A percentile compares a stretch with the other conserved stretches of the same genome.
Evolutionary conservation across 1,140 invertebrate genomes (phyloP).

Genomic region (Halesus radiatus): DNA sequence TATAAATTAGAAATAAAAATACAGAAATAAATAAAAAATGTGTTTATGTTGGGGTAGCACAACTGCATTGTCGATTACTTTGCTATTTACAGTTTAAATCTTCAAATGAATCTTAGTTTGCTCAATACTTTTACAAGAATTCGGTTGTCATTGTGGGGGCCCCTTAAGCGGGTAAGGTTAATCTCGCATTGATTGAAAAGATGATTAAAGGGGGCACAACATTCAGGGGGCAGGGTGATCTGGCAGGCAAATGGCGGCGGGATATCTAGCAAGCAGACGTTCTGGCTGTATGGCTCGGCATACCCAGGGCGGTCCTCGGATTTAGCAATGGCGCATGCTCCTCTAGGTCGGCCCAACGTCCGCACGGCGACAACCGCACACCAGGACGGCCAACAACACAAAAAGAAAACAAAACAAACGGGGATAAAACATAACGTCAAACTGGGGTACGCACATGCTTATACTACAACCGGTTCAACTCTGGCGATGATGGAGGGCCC

Average conservation of each 20-base stretch:
- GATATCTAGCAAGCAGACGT: conserved; percentile 57
- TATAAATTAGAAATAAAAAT: too few species aligned
- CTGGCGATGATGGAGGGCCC: not conserved
- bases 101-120: too few species aligned
- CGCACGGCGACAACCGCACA: conserved; percentile 49
- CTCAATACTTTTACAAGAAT: too few species aligned
- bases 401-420: conserved; percentile 43
- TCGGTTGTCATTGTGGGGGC: too few species aligned
- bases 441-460: not conserved
- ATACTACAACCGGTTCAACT: not conserved
- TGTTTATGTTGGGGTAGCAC: too few species aligned
- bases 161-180: not conserved
- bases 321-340: conserved; percentile 74
- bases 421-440: conserved; percentile 23
- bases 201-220: not conserved
- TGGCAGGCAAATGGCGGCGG: conserved; percentile 5
- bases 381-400: conserved; percentile 58
- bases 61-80: too few species aligned
- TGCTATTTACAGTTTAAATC: too few species aligned
- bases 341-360: conserved; percentile 62
- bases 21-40: too few species aligned
- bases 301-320: conserved; percentile 62
- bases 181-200: not conserved
- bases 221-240: not conserved
- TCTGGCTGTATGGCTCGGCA: conserved; percentile 61